These are phyloP conservation scores for Propsilocerus akamusi DNA, from an alignment of 1,140 invertebrate species.

Conservation along the genomic window DNA sequence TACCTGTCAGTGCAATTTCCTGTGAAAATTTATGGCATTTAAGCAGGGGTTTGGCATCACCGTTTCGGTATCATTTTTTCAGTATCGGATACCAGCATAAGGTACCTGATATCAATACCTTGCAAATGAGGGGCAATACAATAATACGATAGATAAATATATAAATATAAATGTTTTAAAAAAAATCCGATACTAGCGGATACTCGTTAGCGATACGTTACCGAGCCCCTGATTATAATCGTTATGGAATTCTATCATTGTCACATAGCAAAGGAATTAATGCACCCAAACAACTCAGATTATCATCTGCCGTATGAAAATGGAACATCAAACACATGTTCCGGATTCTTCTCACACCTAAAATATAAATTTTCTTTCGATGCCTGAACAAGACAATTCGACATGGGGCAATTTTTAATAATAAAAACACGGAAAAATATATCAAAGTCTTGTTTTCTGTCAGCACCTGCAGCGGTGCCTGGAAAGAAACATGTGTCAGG, in stretches of 20 bases:
- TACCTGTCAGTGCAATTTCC: neutral
- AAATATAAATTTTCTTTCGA: neutral
- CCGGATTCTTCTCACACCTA: neutral
- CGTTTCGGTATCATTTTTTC: neutral
- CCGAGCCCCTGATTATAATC: no score
- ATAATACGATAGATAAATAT: no score
- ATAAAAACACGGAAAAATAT: conserved; percentile 1
- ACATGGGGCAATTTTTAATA: neutral
- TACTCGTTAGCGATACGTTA: no score
- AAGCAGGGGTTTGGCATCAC: neutral
- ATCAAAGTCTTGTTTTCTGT: neutral
- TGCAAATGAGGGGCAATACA: no score
- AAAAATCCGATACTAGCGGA: no score
- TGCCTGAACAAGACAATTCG: neutral
- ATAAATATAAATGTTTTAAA: no score
- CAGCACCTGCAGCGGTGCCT: neutral
- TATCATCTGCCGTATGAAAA: no score
- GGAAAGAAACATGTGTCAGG: neutral
- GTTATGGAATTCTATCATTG: neutral
- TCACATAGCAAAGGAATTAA: no score
- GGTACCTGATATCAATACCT: no score
- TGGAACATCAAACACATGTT: conserved; percentile 1
- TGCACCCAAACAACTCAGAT: no score
- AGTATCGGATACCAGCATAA: no score
- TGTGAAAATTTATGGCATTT: neutral